Evolutionary conservation across 2,113 vertebrate species (phyloP).

Genomic region (Chloropsis cyanopogon): DNA sequence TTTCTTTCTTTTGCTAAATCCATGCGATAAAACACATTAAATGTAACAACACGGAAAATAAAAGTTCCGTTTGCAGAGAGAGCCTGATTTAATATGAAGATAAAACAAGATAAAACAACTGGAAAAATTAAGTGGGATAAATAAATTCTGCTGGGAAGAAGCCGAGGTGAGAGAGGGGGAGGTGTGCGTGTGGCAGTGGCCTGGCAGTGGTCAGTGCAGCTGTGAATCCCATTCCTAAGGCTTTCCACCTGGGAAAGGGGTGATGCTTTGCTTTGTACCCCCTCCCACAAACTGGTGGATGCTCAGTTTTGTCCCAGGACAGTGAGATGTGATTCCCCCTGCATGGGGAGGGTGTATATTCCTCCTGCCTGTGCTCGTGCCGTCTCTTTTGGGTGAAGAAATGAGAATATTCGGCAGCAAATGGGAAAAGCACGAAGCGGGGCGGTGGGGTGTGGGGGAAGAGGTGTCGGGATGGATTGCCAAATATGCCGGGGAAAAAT

Average conservation of each 20-base stretch:
- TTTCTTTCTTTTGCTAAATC: neutral
- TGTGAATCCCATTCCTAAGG: neutral
- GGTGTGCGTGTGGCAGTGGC: neutral
- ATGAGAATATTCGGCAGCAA: neutral
- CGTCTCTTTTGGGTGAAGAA: neutral
- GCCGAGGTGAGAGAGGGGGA: neutral
- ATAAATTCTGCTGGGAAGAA: neutral
- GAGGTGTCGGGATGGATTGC: slow-evolving; percentile 66
- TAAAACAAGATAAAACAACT: slow-evolving; percentile 44
- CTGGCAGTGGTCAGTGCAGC: neutral
- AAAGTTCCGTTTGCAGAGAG: neutral
- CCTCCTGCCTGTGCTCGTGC: neutral
- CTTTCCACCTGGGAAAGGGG: neutral
- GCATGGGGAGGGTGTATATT: neutral
- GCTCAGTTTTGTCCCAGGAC: neutral
- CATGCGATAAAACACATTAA: slow-evolving; percentile 45
- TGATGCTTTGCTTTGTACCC: neutral
- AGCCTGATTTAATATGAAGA: slow-evolving; percentile 39
- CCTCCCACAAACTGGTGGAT: accelerated
- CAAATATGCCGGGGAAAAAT: slow-evolving; percentile 66
- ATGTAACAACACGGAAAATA: slow-evolving; percentile 37
- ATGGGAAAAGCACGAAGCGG: neutral
- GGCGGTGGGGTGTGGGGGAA: slow-evolving; percentile 5
- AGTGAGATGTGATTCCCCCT: neutral
- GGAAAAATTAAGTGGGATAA: neutral